Base-by-base conservation (phyloP, 2,888 invertebrate species). In the Chymomyza amoena region DNA sequence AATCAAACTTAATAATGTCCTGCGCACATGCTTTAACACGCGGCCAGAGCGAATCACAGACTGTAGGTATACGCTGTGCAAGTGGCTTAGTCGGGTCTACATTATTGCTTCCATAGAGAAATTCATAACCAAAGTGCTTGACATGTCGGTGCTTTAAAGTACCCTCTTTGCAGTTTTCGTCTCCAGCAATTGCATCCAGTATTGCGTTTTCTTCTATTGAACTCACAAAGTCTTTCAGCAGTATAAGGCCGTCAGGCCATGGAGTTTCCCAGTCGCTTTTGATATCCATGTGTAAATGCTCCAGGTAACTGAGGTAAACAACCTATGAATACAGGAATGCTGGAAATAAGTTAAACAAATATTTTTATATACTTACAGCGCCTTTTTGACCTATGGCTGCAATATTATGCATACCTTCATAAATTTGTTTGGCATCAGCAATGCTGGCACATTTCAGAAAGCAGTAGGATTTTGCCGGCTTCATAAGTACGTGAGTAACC, bases 121-220 rank as follows among this genome's bases (percentile, higher is more conserved):
- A 99, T 90, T 97, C 97, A 91, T 95, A 98, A 0, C 98, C 98
- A 92, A 94, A 98, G 92, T 98, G 98, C 89, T 94, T 95, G 0
- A 98, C 98, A 92, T 94, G 93, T 51, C 98, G 93, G 89, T 98
- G 95, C 90, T 97, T 98, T 77, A 97, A 91, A 50, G 86, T 90
- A n/a, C 72, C 72, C 18, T 79, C 76, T 4, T 52, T 61, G 10
- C 16, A 52, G 52, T 62, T 18, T 13, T 81, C 89, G n/a, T 61
- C 87, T 93, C 93, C 94, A 75, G 94, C 90, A 82, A 96, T 93
- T 36, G 93, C 91, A 36, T 93, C 79, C 9, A 97, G 80, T 3
- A 97, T 92, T 6, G 73, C 36, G 1, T 89, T 72, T 89, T 97
- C 97, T 91, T 97, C 96, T 9, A 93, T 93, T 72, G 91, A 90